These are phyloP conservation scores for Pedionomus torquatus DNA, from an alignment of 2,113 vertebrate genomes.

Conservation along the genomic window DNA sequence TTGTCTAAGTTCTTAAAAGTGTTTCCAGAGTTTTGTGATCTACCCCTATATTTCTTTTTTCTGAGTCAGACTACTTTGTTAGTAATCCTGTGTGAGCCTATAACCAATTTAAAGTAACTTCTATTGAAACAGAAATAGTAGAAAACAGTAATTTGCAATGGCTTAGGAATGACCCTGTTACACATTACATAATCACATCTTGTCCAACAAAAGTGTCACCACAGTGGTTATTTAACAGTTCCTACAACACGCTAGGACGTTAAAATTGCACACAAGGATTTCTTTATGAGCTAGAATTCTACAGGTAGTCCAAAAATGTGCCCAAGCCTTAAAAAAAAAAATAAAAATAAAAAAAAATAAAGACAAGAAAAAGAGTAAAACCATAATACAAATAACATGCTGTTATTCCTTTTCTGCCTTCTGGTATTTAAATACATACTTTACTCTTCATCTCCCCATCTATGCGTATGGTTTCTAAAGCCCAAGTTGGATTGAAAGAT, in stretches of 20 bases:
- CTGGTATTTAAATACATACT: not conserved
- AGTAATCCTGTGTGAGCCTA: not conserved
- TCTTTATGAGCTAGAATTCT: not conserved
- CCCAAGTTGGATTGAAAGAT: not conserved
- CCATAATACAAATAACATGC: not conserved
- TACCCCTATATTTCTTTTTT: not conserved
- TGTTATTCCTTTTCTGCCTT: not conserved
- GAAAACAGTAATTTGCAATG: not conserved
- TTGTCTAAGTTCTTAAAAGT: not conserved
- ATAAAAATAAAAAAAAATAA: not conserved
- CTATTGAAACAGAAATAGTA: not conserved
- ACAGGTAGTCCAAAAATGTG: not conserved
- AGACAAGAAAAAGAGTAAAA: not conserved
- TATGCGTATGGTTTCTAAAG: not conserved
- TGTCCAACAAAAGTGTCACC: not conserved
- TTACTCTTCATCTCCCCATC: not conserved
- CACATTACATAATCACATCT: not conserved
- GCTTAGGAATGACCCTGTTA: not conserved
- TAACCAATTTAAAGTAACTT: not conserved
- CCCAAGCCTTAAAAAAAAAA: not conserved
- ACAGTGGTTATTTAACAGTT: not conserved
- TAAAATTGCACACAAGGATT: not conserved
- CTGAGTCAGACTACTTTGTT: not conserved
- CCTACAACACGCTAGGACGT: not conserved
- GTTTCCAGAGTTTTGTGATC: not conserved